Evolutionary conservation across 2,113 vertebrate species (phyloP).

Genomic region (Prunella fulvescens): DNA sequence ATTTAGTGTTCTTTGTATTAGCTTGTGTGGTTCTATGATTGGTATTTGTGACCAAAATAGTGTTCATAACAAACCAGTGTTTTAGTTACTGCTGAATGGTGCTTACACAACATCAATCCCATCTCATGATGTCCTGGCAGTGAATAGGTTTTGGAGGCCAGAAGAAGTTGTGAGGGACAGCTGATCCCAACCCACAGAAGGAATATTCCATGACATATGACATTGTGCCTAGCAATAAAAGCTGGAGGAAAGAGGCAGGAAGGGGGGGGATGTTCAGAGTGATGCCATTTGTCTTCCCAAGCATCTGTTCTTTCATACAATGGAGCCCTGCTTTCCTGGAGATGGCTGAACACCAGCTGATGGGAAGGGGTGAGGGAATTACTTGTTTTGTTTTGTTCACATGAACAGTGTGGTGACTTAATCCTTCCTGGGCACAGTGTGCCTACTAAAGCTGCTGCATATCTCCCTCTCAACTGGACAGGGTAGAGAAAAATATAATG

Average conservation of each 20-base stretch:
- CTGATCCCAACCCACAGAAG: not conserved
- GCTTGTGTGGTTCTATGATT: not conserved
- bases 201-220: not conserved
- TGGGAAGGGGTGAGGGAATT: not conserved
- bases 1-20: not conserved
- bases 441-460: not conserved
- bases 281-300: not conserved
- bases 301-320: not conserved
- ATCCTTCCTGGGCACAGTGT: not conserved
- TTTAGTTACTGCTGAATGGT: not conserved
- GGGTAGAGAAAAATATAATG: not conserved
- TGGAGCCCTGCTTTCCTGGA: not conserved
- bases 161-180: not conserved
- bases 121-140: not conserved
- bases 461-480: not conserved
- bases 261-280: accelerated
- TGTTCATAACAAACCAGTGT: not conserved
- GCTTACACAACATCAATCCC: not conserved
- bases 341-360: not conserved
- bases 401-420: not conserved
- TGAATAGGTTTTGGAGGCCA: not conserved
- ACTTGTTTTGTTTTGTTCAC: not conserved
- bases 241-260: not conserved
- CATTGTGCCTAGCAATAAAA: not conserved
- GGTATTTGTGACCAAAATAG: not conserved